Evolutionary conservation across 2,797 vertebrate species (phyloP).

Genomic region (Nannoperca australis): DNA sequence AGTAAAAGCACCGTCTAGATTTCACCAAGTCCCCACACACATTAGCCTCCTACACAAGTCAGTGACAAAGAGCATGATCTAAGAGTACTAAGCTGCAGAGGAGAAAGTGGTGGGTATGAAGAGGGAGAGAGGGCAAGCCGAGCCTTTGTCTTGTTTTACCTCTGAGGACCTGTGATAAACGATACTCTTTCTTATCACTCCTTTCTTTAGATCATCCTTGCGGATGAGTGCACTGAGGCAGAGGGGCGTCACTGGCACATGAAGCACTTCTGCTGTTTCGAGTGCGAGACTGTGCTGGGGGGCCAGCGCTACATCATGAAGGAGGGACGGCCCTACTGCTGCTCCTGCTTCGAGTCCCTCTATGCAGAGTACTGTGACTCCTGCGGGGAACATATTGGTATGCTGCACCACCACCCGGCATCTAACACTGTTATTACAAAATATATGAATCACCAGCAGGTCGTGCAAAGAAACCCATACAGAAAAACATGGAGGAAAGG

Average conservation of each 20-base stretch:
- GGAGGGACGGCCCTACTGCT: constrained; percentile 97
- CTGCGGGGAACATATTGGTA: constrained; percentile 98
- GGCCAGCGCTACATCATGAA: constrained; percentile 99
- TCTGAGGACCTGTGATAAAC: constrained; percentile 57
- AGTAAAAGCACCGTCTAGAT: constrained; percentile 63
- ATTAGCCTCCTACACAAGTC: constrained; percentile 62
- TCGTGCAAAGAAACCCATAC: constrained; percentile 13
- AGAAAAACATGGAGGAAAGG: not conserved
- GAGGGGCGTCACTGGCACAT: constrained; percentile 99
- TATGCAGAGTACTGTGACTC: constrained; percentile 98
- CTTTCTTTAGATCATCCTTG: constrained; percentile 93
- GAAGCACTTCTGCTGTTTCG: constrained; percentile 99
- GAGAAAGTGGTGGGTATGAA: constrained; percentile 34
- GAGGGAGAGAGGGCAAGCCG: constrained; percentile 3
- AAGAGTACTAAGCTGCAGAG: constrained; percentile 45
- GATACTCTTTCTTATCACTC: constrained; percentile 47
- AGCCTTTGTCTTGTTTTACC: constrained; percentile 64
- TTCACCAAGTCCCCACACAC: constrained; percentile 50
- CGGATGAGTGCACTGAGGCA: constrained; percentile 97
- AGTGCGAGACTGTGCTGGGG: constrained; percentile 95
- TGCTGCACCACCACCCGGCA: constrained; percentile 33
- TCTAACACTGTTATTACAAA: constrained; percentile 26
- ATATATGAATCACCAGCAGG: constrained; percentile 17
- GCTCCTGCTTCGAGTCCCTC: constrained; percentile 96
- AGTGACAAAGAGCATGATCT: constrained; percentile 65